Base-by-base conservation (phyloP, 2,888 invertebrate species). In the Nomada lathburiana region DNA sequence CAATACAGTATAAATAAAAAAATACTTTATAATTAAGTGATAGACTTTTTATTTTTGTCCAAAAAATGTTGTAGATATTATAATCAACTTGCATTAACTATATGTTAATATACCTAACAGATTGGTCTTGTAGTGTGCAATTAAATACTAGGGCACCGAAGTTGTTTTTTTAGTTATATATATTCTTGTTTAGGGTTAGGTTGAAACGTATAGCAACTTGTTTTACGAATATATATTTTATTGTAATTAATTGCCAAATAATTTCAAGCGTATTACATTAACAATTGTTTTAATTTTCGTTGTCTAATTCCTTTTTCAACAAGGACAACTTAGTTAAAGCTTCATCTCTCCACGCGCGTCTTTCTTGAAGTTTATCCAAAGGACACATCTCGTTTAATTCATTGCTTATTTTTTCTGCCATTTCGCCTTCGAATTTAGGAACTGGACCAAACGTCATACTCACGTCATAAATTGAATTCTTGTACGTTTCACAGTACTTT, bases 301-400 rank as follows among this genome's bases (percentile, higher is more conserved):
- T 92, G 77, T 95, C 95, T 94, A 97, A 95, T 90, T 97, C 96
- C 85, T 96, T 96, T 93, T 98, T 98, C 74, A 98, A 94, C 76
- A 97, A 94, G 36, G 98, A 96, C 16, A 98, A 94, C 79, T 97
- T 96, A 0, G 97, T 97, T 26, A 98, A 95, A 85, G 97, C 97
- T 50, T 96, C 95, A 91, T 98, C 98, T 26, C 98, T 95, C 97
- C 98, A 98, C 0, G 95, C 95, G 42, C 98, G 95, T 82, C 98
- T 94, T 78, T 97, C 96, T 72, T 95, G 95, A 71, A 98, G 94
- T 88, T 96, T 95, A 36, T 97, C 96, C 47, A 98, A 84, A 0
- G 98, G 97, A 42, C 97, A 96, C 94, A 96, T 96, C 11, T 95
- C 94, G 89, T 97, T 96, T 65, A 98, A 93, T 91, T 98, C 97